These are phyloP conservation scores for Aptenodytes patagonicus DNA, from an alignment of 2,113 vertebrate genomes.

Conservation along the genomic window DNA sequence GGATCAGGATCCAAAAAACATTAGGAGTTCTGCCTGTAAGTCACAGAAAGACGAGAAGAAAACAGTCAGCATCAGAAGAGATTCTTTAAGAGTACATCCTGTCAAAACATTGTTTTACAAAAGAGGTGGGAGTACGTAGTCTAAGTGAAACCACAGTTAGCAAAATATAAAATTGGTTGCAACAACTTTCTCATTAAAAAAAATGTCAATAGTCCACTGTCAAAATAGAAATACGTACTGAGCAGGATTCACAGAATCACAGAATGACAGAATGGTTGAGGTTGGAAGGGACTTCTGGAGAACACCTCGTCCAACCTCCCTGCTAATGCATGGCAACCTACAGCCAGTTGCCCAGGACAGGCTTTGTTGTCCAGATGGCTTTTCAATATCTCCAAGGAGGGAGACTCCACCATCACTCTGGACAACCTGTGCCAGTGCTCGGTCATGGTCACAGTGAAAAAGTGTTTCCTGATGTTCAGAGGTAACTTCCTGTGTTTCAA, in stretches of 20 bases:
- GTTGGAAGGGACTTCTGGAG: neutral
- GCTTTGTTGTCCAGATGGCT: neutral
- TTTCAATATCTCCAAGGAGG: neutral
- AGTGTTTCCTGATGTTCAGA: neutral
- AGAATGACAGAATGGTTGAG: neutral
- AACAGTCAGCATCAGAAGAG: neutral
- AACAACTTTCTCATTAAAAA: neutral
- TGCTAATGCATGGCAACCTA: neutral
- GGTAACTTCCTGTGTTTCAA: neutral
- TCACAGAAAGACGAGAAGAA: neutral
- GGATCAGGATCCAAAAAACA: neutral
- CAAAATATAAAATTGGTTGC: neutral
- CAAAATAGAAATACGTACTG: neutral
- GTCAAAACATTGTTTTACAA: neutral
- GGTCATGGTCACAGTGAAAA: neutral
- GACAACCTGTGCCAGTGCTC: neutral
- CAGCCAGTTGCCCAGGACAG: neutral
- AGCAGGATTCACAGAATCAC: neutral
- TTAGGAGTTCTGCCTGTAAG: neutral
- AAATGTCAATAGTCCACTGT: neutral
- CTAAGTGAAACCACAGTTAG: neutral
- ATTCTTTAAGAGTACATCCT: neutral
- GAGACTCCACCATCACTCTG: neutral
- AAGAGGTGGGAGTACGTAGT: neutral
- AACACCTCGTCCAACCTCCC: rapidly evolving